phyloP scores from a whole-genome alignment of 1,140 invertebrate genomes.

The Leptinotarsa texana region DNA sequence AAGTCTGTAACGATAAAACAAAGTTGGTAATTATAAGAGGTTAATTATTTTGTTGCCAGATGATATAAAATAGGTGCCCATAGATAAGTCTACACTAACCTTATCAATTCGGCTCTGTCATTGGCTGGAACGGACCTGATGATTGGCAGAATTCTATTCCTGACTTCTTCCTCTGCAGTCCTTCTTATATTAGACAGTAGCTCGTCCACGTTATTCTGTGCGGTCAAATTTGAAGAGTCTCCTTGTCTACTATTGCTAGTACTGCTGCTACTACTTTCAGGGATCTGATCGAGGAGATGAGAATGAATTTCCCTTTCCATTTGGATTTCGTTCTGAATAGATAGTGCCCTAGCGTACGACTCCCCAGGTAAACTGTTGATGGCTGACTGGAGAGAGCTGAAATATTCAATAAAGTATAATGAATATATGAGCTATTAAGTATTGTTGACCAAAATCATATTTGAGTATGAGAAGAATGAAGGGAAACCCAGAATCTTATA shows the following conservation, averaged over 20 bases:
- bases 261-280: no score
- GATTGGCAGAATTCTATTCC: slow-evolving; percentile 44
- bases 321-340: no score
- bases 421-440: no score
- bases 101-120: slow-evolving; percentile 44
- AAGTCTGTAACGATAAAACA: slow-evolving; percentile 31
- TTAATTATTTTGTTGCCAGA: not conserved
- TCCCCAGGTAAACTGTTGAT: no score
- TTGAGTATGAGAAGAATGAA: no score
- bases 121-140: slow-evolving; percentile 43
- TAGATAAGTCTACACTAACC: slow-evolving; percentile 26
- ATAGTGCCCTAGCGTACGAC: no score
- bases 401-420: no score
- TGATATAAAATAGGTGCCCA: not conserved
- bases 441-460: no score
- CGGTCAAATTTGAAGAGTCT: not conserved
- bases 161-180: slow-evolving; percentile 42
- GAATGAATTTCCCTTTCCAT: no score
- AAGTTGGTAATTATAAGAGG: not conserved
- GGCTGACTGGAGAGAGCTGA: no score
- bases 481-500: no score
- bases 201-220: slow-evolving; percentile 26
- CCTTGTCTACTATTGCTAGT: not conserved
- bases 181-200: slow-evolving; percentile 39
- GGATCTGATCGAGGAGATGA: no score